Conservation (phyloP, 2,113 vertebrate genomes). For the Gallinago jamesoni region DNA sequence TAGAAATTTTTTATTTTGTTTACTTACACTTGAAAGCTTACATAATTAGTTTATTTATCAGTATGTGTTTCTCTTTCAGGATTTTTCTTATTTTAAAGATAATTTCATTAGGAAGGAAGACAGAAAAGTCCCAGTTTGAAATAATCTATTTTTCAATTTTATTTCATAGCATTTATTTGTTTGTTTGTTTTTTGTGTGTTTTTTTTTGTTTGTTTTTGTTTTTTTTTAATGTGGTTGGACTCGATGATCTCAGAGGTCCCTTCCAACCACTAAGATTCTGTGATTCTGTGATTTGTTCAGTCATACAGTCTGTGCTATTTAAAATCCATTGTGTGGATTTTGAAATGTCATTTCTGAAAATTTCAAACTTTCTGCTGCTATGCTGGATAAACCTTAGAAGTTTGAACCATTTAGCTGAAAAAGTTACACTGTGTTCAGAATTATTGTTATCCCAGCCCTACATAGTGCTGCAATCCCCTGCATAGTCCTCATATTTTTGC, state of each 20-base stretch:
- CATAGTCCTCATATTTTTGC: not conserved
- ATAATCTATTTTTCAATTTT: not conserved
- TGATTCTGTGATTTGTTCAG: not conserved
- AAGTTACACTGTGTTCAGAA: not conserved
- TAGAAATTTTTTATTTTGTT: not conserved
- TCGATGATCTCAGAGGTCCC: too few relatives aligned
- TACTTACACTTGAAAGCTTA: not conserved
- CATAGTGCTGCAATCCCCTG: too few relatives aligned
- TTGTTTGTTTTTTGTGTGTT: too few relatives aligned
- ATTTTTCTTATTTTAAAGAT: not conserved
- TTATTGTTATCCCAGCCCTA: not conserved
- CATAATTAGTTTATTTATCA: not conserved
- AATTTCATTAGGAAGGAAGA: not conserved
- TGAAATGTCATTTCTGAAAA: not conserved
- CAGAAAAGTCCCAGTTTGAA: not conserved
- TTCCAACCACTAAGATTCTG: too few relatives aligned
- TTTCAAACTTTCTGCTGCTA: not conserved
- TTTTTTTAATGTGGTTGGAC: too few relatives aligned
- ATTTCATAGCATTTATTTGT: not conserved
- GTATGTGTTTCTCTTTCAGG: not conserved
- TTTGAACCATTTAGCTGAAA: not conserved
- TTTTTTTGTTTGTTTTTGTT: too few relatives aligned
- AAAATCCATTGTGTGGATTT: not conserved
- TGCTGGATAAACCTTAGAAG: not conserved
- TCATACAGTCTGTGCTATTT: not conserved